phyloP scores from a whole-genome alignment of 2,888 invertebrate species.

The Schrankia costaestrigalis region DNA sequence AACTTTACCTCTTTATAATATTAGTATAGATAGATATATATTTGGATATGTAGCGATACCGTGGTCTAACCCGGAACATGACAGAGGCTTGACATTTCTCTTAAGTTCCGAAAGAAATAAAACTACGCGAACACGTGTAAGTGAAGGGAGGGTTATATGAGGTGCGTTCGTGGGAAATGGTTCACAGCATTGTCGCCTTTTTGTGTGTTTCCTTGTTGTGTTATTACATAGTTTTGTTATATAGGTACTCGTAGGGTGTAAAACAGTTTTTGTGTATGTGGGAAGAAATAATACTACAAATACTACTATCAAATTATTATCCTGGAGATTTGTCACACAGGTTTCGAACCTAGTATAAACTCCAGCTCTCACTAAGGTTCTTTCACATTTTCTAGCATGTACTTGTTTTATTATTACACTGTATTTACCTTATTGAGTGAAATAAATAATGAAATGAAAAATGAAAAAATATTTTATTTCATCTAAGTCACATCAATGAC shows the following conservation, averaged over 20 bases:
- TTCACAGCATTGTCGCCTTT: slow-evolving; percentile 7
- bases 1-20: too few species aligned
- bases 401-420: too few species aligned
- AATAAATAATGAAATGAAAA: too few species aligned
- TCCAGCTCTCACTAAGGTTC: too few species aligned
- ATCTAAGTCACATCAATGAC: too few species aligned
- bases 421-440: too few species aligned
- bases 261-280: background rate
- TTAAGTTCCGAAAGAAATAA: slow-evolving; percentile 29
- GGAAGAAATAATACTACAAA: too few species aligned
- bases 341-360: too few species aligned
- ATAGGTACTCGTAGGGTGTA: background rate
- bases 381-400: too few species aligned
- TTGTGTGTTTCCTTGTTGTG: slow-evolving; percentile 7
- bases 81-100: slow-evolving; percentile 38
- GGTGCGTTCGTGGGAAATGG: slow-evolving; percentile 8
- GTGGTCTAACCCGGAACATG: slow-evolving; percentile 21
- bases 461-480: too few species aligned
- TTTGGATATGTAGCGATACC: slow-evolving; percentile 23
- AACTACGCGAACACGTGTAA: slow-evolving; percentile 30
- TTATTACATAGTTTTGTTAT: slow-evolving; percentile 6
- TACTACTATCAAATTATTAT: too few species aligned
- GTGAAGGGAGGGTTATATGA: slow-evolving; percentile 9
- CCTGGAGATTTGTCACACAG: too few species aligned
- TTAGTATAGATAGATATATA: slow-evolving; percentile 21